Evolutionary conservation across 2,797 vertebrate species (phyloP).

Genomic region (Glyptemys insculpta): DNA sequence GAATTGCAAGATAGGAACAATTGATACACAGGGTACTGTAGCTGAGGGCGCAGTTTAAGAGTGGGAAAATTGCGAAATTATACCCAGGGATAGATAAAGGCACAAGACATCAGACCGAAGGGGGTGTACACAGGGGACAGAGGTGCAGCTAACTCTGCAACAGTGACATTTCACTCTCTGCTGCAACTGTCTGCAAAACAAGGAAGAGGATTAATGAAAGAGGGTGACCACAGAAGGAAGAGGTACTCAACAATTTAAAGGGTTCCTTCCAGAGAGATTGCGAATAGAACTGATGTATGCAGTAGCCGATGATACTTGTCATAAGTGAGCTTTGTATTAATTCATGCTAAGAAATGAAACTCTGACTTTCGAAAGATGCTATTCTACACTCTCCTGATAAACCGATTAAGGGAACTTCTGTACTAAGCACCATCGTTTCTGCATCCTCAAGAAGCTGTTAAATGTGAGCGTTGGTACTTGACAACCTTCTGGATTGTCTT

Average conservation of each 20-base stretch:
- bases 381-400: background rate
- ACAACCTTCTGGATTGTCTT: background rate
- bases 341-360: background rate
- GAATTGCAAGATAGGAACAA: background rate
- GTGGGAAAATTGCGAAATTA: background rate
- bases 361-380: background rate
- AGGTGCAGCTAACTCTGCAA: background rate
- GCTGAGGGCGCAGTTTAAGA: background rate
- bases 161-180: background rate
- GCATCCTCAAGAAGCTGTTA: background rate
- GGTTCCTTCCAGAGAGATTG: fast-evolving
- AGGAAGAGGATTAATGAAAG: background rate
- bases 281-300: fast-evolving
- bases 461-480: background rate
- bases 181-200: background rate
- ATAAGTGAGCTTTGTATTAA: background rate
- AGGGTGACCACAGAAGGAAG: background rate
- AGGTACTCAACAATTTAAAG: background rate
- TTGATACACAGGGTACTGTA: background rate
- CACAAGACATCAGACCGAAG: background rate
- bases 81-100: no score
- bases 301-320: background rate
- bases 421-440: background rate
- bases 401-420: background rate
- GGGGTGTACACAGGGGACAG: background rate